Base-by-base conservation (phyloP, 1,140 invertebrate species). In the Bombus cullumanus region DNA sequence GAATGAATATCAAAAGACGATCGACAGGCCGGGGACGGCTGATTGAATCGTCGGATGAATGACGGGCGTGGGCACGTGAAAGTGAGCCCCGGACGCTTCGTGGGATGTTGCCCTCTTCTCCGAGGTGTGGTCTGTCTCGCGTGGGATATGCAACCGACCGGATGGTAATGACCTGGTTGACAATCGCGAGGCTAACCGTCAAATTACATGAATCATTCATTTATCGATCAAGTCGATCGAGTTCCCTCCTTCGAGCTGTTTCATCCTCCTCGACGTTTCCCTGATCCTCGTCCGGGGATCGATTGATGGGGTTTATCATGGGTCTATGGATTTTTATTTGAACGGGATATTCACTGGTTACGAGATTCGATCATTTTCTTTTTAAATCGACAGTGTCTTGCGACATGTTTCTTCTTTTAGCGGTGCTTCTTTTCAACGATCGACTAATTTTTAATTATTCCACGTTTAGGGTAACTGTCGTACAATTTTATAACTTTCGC, bases 11-110 rank as follows among this genome's bases (percentile, higher is more conserved):
- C 64, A 81, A 89, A 72, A 43, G 76, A 53, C 66, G 62, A 89
- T 89, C 85, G 77, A 83, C 78, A 77, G 81, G 78, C 81, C 37
- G 39, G 25, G 47, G 81, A 89, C 88, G 86, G 62, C 41, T 64
- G 85, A 91, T 91, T 91, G 90, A 91, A 91, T 90, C 89, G 88
- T 89, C 73, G 87, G 22, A 89, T 83, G 84, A 81, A 89, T 79
- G 87, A 89, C 79, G 83, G 76, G 87, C 88, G 89, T 91, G 74
- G 89, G 87, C 85, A 84, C 87, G 89, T 88, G 88, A 90, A 90
- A 91, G 89, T 88, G 88, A 86, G 81, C 28, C 71, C 75, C 34
- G 85, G 37, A 62, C 87, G 85, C 80, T 68, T 64, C 87, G 87
- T 88, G 86, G 88, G 88, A 89, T 89, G 88, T 89, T 89, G 87